Conservation (phyloP, 1,140 invertebrate species). For the Drosophila nasuta region DNA sequence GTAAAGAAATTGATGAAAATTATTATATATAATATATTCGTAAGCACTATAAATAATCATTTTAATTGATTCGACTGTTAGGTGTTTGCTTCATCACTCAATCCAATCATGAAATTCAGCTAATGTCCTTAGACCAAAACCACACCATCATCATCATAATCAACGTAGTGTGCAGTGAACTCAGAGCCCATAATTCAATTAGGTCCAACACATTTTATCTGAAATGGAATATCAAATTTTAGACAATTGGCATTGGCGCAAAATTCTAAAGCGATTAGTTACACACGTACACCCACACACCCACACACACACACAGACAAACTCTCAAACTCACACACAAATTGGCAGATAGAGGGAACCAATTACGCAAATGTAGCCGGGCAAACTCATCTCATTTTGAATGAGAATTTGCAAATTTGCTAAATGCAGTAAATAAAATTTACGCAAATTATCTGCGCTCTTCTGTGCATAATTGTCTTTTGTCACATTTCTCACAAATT, state of each 20-base stretch:
- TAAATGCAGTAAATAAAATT: conserved; percentile 34
- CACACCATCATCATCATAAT: not conserved
- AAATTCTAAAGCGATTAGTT: conserved; percentile 29
- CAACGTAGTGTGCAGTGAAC: conserved; percentile 4
- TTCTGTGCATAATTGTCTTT: conserved; percentile 37
- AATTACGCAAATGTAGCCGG: conserved; percentile 20
- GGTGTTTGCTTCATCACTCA: not conserved
- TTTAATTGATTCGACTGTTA: not conserved
- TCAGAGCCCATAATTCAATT: conserved; percentile 22
- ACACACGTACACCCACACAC: not conserved
- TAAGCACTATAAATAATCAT: too few relatives aligned
- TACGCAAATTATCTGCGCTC: conserved; percentile 4
- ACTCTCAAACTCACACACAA: not conserved
- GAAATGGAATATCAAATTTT: conserved; percentile 42
- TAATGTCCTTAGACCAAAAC: not conserved
- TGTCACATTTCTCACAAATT: conserved; percentile 16
- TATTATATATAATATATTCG: too few relatives aligned
- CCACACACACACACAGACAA: not conserved
- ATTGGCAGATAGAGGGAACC: not conserved
- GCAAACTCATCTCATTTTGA: conserved; percentile 32
- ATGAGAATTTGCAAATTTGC: conserved; percentile 23
- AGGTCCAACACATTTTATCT: conserved; percentile 27
- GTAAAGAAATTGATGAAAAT: too few relatives aligned
- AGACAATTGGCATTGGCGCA: conserved; percentile 13
- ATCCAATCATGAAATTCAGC: not conserved